Percentiles rank a stretch among this genome's conserved stretches.
phyloP scores from a whole-genome alignment of 64 coral and sea anemone species.

The Acropora tenuis region DNA sequence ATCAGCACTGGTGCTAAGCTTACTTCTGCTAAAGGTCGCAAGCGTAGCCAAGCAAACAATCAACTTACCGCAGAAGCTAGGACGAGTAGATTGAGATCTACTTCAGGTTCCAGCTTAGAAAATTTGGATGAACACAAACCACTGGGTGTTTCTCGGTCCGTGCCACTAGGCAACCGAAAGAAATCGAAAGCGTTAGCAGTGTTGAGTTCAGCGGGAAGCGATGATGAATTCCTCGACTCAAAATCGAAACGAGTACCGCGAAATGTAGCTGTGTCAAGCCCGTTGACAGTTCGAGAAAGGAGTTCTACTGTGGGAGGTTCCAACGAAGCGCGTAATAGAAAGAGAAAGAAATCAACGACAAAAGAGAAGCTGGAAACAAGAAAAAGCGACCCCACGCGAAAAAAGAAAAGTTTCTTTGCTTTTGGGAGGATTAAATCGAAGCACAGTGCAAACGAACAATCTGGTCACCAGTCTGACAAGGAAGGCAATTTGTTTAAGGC shows the following conservation, averaged over 20 bases:
- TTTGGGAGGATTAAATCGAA: conserved; percentile 30
- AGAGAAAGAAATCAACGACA: conserved; percentile 8
- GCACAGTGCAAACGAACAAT: neutral
- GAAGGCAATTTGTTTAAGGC: neutral
- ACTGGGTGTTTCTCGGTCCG: neutral
- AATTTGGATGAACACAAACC: conserved; percentile 31
- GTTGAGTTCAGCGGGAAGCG: conserved; percentile 6
- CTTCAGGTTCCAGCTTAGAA: conserved; percentile 47
- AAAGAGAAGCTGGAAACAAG: neutral
- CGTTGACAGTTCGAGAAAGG: conserved; percentile 13
- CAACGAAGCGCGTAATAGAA: conserved; percentile 14
- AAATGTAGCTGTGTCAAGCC: neutral
- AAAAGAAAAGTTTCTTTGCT: conserved; percentile 36
- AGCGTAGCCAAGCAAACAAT: neutral
- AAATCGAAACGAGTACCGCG: neutral
- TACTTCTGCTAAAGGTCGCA: conserved; percentile 27
- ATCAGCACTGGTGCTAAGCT: conserved; percentile 51
- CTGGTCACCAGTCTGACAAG: conserved; percentile 30
- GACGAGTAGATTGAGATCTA: conserved; percentile 2
- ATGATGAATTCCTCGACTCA: conserved; percentile 19
- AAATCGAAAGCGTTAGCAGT: neutral
- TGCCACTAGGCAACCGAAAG: neutral
- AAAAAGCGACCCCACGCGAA: neutral
- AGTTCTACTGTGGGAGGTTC: conserved; percentile 4
- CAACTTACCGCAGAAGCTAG: neutral